A percentile compares a stretch with the other conserved stretches of the same genome.
These are phyloP conservation scores for Phodopus roborovskii DNA, from an alignment of 2,113 vertebrate genomes.

Conservation along the genomic window DNA sequence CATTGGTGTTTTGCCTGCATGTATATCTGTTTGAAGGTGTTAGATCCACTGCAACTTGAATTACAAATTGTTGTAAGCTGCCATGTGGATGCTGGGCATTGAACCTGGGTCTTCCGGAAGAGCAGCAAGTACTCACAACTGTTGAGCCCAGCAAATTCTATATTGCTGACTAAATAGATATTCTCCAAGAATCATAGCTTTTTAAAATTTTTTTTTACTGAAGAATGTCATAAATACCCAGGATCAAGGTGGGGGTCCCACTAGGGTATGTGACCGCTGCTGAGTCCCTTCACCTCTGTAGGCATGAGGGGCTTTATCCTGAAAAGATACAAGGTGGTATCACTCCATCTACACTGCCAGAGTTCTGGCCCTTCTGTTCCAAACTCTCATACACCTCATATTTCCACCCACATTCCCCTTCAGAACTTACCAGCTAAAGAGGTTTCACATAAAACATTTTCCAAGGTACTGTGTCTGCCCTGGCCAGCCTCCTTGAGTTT, in stretches of 20 bases:
- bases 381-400: not conserved
- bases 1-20: too few relatives aligned
- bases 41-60: too few relatives aligned
- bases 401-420: not conserved
- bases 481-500: constrained; percentile 86
- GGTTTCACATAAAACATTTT: constrained; percentile 87
- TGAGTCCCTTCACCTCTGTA: not conserved
- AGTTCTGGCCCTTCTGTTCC: not conserved
- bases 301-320: not conserved
- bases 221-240: not conserved
- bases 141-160: not conserved
- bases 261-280: not conserved
- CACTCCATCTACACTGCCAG: not conserved
- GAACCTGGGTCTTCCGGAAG: too few relatives aligned
- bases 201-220: not conserved
- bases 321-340: not conserved
- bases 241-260: not conserved
- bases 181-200: not conserved
- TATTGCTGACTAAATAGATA: not conserved
- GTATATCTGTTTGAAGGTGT: too few relatives aligned
- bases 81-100: too few relatives aligned
- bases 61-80: too few relatives aligned
- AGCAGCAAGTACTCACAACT: too few relatives aligned
- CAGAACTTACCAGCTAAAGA: constrained; percentile 88
- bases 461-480: constrained; percentile 86